A percentile compares a stretch with the other conserved stretches of the same genome.
phyloP scores from a whole-genome alignment of 2,888 invertebrate species.

The Syrista parreyssii region DNA sequence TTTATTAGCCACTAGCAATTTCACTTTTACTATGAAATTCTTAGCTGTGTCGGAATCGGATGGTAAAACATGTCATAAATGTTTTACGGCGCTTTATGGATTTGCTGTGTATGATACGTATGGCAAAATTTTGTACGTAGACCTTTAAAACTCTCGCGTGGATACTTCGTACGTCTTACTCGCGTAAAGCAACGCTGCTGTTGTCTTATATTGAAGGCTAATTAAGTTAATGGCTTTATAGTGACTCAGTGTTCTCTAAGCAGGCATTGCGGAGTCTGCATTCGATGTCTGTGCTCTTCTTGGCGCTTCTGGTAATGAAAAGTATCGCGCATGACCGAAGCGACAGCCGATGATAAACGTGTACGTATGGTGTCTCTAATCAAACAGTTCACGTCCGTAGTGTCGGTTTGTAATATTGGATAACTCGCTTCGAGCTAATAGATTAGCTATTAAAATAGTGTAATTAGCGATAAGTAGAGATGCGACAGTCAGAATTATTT shows the following conservation, averaged over 20 bases:
- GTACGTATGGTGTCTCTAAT: slow-evolving; percentile 15
- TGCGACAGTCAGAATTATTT: not conserved
- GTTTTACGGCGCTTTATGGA: not conserved
- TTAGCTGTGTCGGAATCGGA: not conserved
- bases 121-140: not conserved
- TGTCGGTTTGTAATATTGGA: not conserved
- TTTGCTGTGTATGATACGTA: not conserved
- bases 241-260: slow-evolving; percentile 31
- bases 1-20: not conserved
- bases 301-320: slow-evolving; percentile 13
- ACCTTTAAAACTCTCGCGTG: not conserved
- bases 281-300: not conserved
- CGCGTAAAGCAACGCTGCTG: not conserved
- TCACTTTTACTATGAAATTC: not conserved
- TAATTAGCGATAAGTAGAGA: not conserved
- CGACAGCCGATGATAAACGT: slow-evolving; percentile 39
- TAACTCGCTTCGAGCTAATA: not conserved
- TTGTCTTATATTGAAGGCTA: slow-evolving; percentile 33
- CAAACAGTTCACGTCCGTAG: not conserved
- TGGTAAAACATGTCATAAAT: not conserved
- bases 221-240: slow-evolving; percentile 43
- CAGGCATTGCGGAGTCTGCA: not conserved
- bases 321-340: slow-evolving; percentile 13
- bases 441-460: not conserved
- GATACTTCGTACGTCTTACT: not conserved